Base-by-base conservation (phyloP, 2,113 vertebrate species). In the Bubo bubo region DNA sequence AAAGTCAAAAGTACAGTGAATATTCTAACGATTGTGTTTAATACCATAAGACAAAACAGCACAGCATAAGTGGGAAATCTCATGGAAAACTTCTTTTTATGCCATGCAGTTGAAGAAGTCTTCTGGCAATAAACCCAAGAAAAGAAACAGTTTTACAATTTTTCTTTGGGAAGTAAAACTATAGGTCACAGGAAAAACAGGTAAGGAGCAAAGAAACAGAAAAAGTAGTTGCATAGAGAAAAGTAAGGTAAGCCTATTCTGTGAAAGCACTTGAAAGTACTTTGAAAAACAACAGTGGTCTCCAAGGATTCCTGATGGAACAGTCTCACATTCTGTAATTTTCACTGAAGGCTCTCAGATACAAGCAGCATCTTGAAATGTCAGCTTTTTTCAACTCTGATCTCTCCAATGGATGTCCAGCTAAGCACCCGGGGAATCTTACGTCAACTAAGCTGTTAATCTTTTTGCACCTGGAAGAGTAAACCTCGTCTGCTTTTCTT, bases 301-400 rank as follows among this genome's bases (percentile, higher is more conserved):
- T 92, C 90, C 77, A 37, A 90, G 83, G 88, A 93, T 82, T 95
- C 86, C 64, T 93, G 92, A 95, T 85, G 68, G 76, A 93, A 71
- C 60, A 94, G 50, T 92, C 73, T 95, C 60, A 91, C 59, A 83
- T 82, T 90, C 24, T 5, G 28, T 68, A 93, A 66, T 72, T 97
- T 90, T 45, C 35, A 88, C 80, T 86, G 87, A 96, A 93, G 35
- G 43, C 62, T 83, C 43, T 84, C 73, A 58, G 68, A 59, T 70
- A 70, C 53, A 75, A 84, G 18, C 47, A 85, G 21, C 15, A 1
- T 93, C 70, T 92, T 93, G 68, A 92, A 96, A 95, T 95, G 79
- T 71, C 60, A 92, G 83, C 63, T 94, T 95, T 93, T 75, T 81
- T 79, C 49, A n/a, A 85, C 52, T 92, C 28, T 75, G 76, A 80